Base-by-base conservation (phyloP, 2,797 vertebrate genomes). In the Syndactyla subalaris region DNA sequence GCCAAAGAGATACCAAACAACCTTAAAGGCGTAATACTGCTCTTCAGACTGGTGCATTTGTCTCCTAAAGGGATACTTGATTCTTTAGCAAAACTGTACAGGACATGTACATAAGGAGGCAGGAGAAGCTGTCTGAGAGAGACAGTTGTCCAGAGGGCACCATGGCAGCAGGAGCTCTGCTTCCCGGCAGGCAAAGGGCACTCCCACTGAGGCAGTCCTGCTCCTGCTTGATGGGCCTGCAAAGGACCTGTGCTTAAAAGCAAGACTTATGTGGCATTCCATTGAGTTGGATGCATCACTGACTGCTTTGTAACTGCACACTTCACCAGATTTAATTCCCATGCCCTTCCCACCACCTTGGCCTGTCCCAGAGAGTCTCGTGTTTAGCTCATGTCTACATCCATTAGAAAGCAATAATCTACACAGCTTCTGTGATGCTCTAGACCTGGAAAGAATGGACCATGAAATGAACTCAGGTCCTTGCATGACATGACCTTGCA, bases 401-500 rank as follows among this genome's bases (percentile, higher is more conserved):
- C 36, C 27, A 38, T 46, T 30, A 61, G 52, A 71, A 32, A 85
- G 67, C 18, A 84, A 32, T 5, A 30, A 68, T 14, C 46, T 48
- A 10, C 73, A 36, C 6, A 65, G 32, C 48, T 84, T 45, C 85
- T 66, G 0, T 14, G 51, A 58, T 34, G 54, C 46, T 90, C 29
- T 3, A 51, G n/a, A 32, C 21, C 23, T 79, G 67, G 36, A 52
- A 89, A 14, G n/a, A 82, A 70, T 5, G 29, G 67, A 55, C 14
- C 12, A 34, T 0, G 3, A 74, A 61, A 63, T 62, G 36, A 43
- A 51, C 29, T 68, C 39, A 29, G 16, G 30, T 39, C 43, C 72
- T 8, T 3, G 11, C 48, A 67, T 0, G 0, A 57, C 27, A 48
- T 13, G 30, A 36, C 43, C 72, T 8, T 3, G 11, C 48, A 67